Evolutionary conservation across 2,888 invertebrate genomes (phyloP), one percentile per base, ranked within the genome.

Genomic region (Uropetala carovei): DNA sequence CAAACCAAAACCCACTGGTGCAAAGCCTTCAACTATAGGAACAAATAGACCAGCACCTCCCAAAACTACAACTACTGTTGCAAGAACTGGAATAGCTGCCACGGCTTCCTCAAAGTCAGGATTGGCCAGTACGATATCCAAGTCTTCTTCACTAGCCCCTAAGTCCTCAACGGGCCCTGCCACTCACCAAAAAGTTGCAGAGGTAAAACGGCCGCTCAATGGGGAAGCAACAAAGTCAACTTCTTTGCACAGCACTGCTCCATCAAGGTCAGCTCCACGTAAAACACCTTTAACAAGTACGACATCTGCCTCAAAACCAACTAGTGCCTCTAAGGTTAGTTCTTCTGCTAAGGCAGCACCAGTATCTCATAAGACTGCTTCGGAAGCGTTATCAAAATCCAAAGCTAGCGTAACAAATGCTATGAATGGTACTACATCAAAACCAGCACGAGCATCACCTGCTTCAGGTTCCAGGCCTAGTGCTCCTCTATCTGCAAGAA

Each of bases 381-480:
- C 93, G 16, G 82, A 93, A 4, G 58, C 93, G 22, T 92, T 93
- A 92, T 93, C 93, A 92, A 93, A 94, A 93, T 93, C 93, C 93
- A 94, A 93, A 93, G 93, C 92, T 86, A 93, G 93, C 57, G 83
- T 93, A n/a, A 84, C 93, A 75, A 92, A 93, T 92, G 93, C 94
- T 0, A 93, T 94, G 3, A 92, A 94, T 18, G 92, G 94, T 59
- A 93, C 93, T 84, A 92, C 93, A 64, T 93, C 94, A 93, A 93
- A 94, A 92, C 93, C 94, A 93, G 30, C 94, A 93, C 92, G 94
- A 22, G 93, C 94, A 56, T 92, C 91, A 18, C 89, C 94, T 22
- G 56, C 93, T 13, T 91, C 93, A 57, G 93, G 92, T 60, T 92
- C 93, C 56, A 82, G 93, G n/a, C 85, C 56, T 59, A 92, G 94